Percentiles rank a stretch among this genome's conserved stretches.
Conservation (phyloP, 2,113 vertebrate genomes). For the Rousettus leschenaultii region DNA sequence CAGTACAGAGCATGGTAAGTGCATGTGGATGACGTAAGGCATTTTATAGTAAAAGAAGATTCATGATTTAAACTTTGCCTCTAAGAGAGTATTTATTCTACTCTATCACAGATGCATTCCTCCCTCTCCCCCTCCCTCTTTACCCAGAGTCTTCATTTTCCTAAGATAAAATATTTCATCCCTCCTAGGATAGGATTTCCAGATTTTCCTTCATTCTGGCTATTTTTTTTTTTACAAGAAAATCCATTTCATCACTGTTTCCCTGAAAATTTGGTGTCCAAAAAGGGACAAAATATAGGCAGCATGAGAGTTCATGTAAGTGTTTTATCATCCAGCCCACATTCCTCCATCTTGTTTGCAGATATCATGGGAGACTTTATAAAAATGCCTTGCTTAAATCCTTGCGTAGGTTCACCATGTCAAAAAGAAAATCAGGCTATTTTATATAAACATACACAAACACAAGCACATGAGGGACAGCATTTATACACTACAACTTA, state of each 20-base stretch:
- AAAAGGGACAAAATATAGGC: constrained; percentile 31
- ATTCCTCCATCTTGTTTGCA: neutral
- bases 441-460: neutral
- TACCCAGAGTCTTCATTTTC: neutral
- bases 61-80: neutral
- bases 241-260: constrained; percentile 25
- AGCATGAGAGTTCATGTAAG: neutral
- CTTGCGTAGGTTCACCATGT: neutral
- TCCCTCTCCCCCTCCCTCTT: neutral
- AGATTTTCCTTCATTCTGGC: neutral
- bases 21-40: neutral
- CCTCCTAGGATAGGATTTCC: neutral
- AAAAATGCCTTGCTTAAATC: constrained; percentile 25
- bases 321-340: neutral
- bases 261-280: constrained; percentile 24
- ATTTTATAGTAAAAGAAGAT: neutral
- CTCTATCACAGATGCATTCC: neutral
- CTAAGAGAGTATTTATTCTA: neutral
- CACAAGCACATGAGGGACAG: neutral
- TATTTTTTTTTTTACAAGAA: constrained; percentile 29
- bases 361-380: neutral
- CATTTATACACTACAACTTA: neutral
- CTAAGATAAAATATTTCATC: neutral
- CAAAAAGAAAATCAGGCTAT: neutral
- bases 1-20: neutral